Evolutionary conservation across 2,113 vertebrate genomes (phyloP), one percentile per base, ranked within the genome.

Genomic region (Vombatus ursinus): DNA sequence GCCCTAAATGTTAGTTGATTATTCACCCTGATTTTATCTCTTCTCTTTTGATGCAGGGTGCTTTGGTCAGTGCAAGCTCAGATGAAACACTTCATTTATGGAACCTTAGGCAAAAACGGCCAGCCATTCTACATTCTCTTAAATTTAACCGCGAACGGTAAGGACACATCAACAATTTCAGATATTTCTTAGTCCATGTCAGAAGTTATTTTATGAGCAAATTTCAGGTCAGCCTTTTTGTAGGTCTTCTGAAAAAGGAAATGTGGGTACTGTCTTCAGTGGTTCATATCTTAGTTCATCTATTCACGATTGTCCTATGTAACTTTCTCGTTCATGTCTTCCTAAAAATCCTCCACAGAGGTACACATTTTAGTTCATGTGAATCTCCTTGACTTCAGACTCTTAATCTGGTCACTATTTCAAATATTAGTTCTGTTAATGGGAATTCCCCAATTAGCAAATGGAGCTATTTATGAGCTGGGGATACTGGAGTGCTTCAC

Each of bases 61-160:
- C 99, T 94, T 98, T 99, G 98, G 99, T 99, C 97, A 99, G 99
- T 97, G 99, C 99, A 0, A 99, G 99, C 98, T 99, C 99, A 96
- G 99, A 99, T 92, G 99, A 99, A 98, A 99, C 99, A 0, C 99
- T 99, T 97, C 99, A 99, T 98, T 98, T 99, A 96, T 99, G 99
- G 99, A 99, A 99, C 96, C 99, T 99, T 90, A 99, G 99, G 93
- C 99, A 99, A 98, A 99, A 99, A 95, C 99, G 99, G 50, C 99
- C 99, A 31, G 99, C 99, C 37, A 97, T 99, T 97, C 99, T 99
- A 93, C 99, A 99, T 98, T 99, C 99, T 48, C 99, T 99, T 96
- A 99, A 99, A 98, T 99, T 99, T 98, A 99, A 99, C 98, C 99
- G 99, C 98, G 99, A 99, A 98, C 99, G 99, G 99, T 99, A 99